Conservation (phyloP, 2,113 vertebrate genomes). For the Vireo altiloquus region DNA sequence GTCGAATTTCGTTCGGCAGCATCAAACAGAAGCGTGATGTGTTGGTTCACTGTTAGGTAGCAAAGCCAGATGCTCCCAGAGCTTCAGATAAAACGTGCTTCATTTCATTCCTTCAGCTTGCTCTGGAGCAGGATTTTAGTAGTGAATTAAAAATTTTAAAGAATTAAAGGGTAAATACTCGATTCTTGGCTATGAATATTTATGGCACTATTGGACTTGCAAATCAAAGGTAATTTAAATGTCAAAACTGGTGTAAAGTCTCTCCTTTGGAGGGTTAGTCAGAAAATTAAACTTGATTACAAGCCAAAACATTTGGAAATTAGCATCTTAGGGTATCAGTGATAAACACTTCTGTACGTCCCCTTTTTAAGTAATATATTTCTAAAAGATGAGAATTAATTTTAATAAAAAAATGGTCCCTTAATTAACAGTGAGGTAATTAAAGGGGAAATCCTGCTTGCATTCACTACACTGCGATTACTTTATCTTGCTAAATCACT, state of each 20-base stretch:
- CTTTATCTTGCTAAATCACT: background rate
- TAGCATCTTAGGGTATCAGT: background rate
- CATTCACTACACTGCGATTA: background rate
- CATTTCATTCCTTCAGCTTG: background rate
- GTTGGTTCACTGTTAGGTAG: rapidly evolving
- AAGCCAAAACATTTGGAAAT: constrained; percentile 25
- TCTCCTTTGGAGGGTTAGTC: constrained; percentile 34
- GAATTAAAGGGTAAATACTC: background rate
- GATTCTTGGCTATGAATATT: constrained; percentile 47
- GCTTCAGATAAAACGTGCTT: background rate
- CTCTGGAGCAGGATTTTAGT: background rate
- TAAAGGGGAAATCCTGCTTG: background rate
- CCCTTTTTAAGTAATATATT: background rate
- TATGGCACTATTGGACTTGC: constrained; percentile 50
- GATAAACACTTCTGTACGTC: background rate
- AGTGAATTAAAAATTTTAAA: background rate
- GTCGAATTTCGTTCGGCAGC: background rate
- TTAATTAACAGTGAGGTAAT: background rate
- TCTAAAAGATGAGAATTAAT: background rate
- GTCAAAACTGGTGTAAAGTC: constrained; percentile 28
- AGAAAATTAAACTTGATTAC: constrained; percentile 53
- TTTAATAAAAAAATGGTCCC: background rate
- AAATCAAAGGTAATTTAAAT: constrained; percentile 63
- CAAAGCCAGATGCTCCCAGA: background rate
- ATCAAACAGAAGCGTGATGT: rapidly evolving